Evolutionary conservation across 1,140 invertebrate genomes (phyloP).

Genomic region (Lysiphlebus fabarum): DNA sequence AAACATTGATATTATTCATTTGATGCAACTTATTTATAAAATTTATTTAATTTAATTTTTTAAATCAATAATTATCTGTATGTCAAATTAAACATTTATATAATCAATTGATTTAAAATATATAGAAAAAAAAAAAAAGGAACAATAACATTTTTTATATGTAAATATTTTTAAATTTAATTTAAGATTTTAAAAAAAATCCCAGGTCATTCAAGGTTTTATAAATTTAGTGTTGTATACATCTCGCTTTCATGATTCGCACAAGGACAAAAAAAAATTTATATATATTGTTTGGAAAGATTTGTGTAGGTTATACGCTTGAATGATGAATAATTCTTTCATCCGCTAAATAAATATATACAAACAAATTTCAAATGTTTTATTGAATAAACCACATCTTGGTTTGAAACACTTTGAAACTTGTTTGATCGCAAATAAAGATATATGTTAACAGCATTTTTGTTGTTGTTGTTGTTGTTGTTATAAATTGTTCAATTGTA

Average conservation of each 20-base stretch:
- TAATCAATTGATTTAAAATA: too few species aligned
- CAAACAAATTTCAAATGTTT: not conserved
- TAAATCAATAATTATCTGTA: too few species aligned
- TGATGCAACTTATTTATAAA: not conserved
- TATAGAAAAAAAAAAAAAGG: too few species aligned
- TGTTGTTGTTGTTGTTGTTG: too few species aligned
- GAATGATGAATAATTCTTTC: constrained; percentile 17
- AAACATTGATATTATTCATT: not conserved
- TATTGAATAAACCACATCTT: not conserved
- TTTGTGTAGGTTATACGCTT: constrained; percentile 15
- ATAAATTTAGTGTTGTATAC: constrained; percentile 9
- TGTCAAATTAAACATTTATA: too few species aligned
- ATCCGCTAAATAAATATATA: constrained; percentile 12
- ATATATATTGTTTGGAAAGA: too few species aligned
- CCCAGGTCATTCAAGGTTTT: constrained; percentile 17
- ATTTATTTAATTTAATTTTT: not conserved
- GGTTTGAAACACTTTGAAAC: not conserved
- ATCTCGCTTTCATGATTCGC: constrained; percentile 19
- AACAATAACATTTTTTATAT: too few species aligned
- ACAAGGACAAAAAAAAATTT: constrained; percentile 14
- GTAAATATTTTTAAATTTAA: too few species aligned
- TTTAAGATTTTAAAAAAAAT: too few species aligned
- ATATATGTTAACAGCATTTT: not conserved
- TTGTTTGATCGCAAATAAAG: not conserved
- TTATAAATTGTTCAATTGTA: not conserved